A percentile compares a stretch with the other conserved stretches of the same genome.
These are phyloP conservation scores for Limonius californicus DNA, from an alignment of 1,140 invertebrate species.

Conservation along the genomic window DNA sequence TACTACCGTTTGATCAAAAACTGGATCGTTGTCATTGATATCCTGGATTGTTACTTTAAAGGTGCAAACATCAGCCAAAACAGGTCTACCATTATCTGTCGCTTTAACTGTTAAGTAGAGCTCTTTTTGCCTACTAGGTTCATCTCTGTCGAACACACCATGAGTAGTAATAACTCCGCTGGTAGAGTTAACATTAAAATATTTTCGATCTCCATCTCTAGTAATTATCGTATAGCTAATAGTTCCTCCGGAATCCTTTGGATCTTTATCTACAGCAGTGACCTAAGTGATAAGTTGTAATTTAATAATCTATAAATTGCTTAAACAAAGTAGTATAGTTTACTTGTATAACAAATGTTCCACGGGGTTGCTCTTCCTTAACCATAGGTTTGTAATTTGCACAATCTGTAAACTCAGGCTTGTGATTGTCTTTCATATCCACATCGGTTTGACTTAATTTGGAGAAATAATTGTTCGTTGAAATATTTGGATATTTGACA, in stretches of 20 bases:
- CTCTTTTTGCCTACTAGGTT: slow-evolving; percentile 80
- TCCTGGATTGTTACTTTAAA: slow-evolving; percentile 83
- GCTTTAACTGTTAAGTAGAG: slow-evolving; percentile 75
- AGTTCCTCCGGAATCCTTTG: slow-evolving; percentile 68
- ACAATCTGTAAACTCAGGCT: slow-evolving; percentile 72
- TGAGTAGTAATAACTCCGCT: slow-evolving; percentile 72
- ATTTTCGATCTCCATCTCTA: slow-evolving; percentile 62
- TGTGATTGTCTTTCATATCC: slow-evolving; percentile 54
- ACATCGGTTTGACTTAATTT: not conserved
- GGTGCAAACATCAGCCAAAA: slow-evolving; percentile 80
- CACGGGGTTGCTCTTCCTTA: slow-evolving; percentile 61
- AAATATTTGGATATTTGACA: not conserved
- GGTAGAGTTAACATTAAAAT: slow-evolving; percentile 72
- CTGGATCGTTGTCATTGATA: slow-evolving; percentile 82
- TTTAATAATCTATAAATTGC: slow-evolving; percentile 5
- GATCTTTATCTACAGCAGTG: slow-evolving; percentile 59
- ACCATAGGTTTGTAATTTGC: slow-evolving; percentile 62
- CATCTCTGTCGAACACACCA: slow-evolving; percentile 77
- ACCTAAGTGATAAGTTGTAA: slow-evolving; percentile 39
- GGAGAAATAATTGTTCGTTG: not conserved
- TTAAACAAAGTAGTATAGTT: too few species aligned
- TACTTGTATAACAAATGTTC: slow-evolving; percentile 63
- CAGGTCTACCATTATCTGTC: slow-evolving; percentile 79
- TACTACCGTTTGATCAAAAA: slow-evolving; percentile 74
- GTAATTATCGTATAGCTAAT: slow-evolving; percentile 78